A percentile compares a stretch with the other conserved stretches of the same genome.
Conservation (phyloP, 2,113 vertebrate species). For the Eolophus roseicapilla region DNA sequence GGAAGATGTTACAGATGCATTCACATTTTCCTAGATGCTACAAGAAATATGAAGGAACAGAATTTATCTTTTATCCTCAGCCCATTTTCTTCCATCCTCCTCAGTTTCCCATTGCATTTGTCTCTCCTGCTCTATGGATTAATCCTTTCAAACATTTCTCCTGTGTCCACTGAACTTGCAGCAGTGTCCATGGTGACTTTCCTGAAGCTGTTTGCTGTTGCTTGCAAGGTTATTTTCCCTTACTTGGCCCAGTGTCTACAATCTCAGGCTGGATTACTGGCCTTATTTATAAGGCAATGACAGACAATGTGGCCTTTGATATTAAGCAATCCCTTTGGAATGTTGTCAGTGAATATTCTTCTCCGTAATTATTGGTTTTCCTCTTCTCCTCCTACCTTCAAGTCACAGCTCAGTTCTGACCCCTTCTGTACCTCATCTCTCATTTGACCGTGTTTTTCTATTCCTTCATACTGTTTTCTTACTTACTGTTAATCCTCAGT, state of each 20-base stretch:
- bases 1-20: neutral
- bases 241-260: neutral
- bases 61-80: neutral
- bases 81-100: neutral
- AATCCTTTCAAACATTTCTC: neutral
- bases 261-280: neutral
- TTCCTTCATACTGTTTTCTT: neutral
- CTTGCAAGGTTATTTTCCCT: neutral
- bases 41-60: neutral
- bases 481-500: neutral
- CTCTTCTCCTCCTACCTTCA: neutral
- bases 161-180: neutral
- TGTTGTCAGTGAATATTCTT: neutral
- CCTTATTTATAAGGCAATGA: neutral
- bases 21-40: neutral
- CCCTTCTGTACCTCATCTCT: neutral
- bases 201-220: neutral
- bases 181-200: neutral
- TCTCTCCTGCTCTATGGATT: neutral
- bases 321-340: neutral
- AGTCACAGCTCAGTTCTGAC: neutral
- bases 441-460: neutral
- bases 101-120: neutral
- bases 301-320: neutral
- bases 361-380: neutral